Percentiles rank a stretch among this genome's conserved stretches.
Conservation (phyloP, 53 echinoderm and acorn worm species). For the Crossaster papposus region DNA sequence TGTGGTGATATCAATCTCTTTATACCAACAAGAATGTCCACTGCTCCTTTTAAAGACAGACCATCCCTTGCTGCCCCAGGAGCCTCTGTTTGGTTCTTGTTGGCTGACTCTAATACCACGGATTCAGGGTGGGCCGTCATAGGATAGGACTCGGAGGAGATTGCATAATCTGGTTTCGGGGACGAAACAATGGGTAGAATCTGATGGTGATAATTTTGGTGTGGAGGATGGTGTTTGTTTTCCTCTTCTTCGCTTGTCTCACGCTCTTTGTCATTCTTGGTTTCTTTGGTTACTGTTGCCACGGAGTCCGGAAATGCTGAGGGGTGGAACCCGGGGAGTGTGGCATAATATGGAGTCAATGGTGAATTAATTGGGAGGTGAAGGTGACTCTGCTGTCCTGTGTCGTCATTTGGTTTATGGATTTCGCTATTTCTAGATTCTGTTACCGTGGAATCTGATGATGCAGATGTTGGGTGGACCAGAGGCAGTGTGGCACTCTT, state of each 20-base stretch:
- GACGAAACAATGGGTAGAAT: background rate
- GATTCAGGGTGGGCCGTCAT: background rate
- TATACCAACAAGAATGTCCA: background rate
- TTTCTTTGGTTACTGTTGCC: background rate
- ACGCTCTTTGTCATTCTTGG: background rate
- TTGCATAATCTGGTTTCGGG: background rate
- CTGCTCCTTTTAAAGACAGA: background rate
- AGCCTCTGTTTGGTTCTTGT: background rate
- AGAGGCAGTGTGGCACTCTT: background rate
- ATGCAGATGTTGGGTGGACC: background rate
- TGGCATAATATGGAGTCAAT: background rate
- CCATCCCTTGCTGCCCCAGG: background rate
- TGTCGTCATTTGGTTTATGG: too few relatives aligned
- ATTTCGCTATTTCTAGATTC: background rate
- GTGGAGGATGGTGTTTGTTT: background rate
- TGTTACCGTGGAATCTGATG: background rate
- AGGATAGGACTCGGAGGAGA: background rate
- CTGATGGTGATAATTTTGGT: background rate
- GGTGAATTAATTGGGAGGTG: background rate
- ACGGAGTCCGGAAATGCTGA: background rate
- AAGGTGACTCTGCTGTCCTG: background rate
- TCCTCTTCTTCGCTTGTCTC: background rate
- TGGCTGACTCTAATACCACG: background rate
- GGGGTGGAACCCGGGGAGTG: background rate
- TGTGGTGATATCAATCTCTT: background rate